Evolutionary conservation across 1,140 invertebrate genomes (phyloP), one percentile per base, ranked within the genome.

Genomic region (Penaeus vannamei): DNA sequence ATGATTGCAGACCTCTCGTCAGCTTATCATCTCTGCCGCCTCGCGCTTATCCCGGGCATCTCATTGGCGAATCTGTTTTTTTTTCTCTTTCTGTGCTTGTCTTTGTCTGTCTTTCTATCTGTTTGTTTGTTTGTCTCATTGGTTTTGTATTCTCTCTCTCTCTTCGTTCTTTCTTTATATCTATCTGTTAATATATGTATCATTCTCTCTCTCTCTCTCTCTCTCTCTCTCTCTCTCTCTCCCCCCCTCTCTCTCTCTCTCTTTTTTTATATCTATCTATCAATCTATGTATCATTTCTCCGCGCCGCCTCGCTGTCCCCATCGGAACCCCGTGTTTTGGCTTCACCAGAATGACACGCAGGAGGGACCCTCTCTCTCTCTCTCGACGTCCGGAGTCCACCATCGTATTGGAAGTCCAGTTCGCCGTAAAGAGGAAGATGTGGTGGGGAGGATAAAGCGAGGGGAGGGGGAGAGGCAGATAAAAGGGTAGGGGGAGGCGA

Each of bases 31-130:
- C 23, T 53, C 53, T 42, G 36, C n/a, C 72, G 61, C 42, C 84
- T 77, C 32, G 29, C 53, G 23, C 66, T 69, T 87, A 82, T 87
- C 79, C 69, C 79, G 3, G 14, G 53, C 85, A 87, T 86, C 69
- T 72, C 62, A 4, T 36, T 59, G 17, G 32, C 26, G 42, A 60
- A n/a, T 83, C 81, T 62, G 23, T 53, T 17, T 79, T n/a, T 36
- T n/a, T 42, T 3, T 79, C 26, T 22, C 77, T 42, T 36, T 46
- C 19, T 22, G 1, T 79, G 77, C 1, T 32, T 5, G 3, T 19
- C 5, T 32, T n/a, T 77, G 20, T 36, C 19, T 32, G n/a, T n/a
- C 7, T 32, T 2, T 20, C 32, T 19, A 4, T 32, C 29, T 36
- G 2, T 36, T 2, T 29, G 19, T 77, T 2, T 19, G 32, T 36